Evolutionary conservation across 2,113 vertebrate genomes (phyloP), one percentile per base, ranked within the genome.

Genomic region (Oceanodroma tethys): DNA sequence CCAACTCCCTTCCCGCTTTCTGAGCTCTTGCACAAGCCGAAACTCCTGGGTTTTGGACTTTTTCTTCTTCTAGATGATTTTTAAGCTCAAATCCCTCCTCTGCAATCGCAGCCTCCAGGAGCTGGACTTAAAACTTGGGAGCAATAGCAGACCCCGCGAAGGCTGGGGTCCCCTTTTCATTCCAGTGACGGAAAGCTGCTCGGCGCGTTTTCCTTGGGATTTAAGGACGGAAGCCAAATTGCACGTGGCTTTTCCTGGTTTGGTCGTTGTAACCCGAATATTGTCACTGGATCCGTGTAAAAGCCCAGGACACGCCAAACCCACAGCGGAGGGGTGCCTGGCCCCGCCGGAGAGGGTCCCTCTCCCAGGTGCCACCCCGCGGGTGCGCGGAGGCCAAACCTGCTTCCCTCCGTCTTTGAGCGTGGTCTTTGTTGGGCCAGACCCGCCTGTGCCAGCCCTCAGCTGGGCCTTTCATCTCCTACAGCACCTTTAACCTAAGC

Each of bases 71-170:
- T 21, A 34, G 40, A 22, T 23, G 29, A 42, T 75, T 80, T 90
- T 58, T 19, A 86, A 83, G 53, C 3, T 2, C 1, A 11, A 80
- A 62, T 45, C 52, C 27, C 11, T 58, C 4, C 73, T 59, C 56
- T 30, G 43, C 60, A 63, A 67, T 32, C 13, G 4, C 56, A 59
- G 40, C 40, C 67, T 50, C 52, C 13, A 16, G 40, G 45, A 76
- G 36, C 11, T 21, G 38, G 42, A 53, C 42, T 71, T 85, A 38
- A 67, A 79, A 63, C 0, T 3, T 3, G 10, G 32, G 27, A 71
- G 55, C 11, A 34, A 32, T 0, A 27, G 56, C 48, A n/a, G 29
- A 47, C 9, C 14, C 40, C 8, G 18, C 0, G 0, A 71, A 52
- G 23, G 22, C 16, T 14, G 58, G 42, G 30, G 26, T 70, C 14